Base-by-base conservation (phyloP, 2,888 invertebrate species). In the Ophion obscuratus region DNA sequence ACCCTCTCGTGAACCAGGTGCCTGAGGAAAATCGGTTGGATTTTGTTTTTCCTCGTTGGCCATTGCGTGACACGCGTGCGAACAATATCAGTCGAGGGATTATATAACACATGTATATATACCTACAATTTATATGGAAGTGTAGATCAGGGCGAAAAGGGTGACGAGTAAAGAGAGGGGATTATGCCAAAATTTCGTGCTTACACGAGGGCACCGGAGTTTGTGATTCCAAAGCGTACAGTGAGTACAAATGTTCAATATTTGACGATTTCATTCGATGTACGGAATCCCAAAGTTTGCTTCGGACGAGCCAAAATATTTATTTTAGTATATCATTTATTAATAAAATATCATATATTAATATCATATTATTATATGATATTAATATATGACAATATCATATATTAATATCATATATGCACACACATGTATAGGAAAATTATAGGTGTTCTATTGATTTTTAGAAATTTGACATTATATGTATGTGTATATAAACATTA, bases 51-150 rank as follows among this genome's bases (percentile, higher is more conserved):
- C 90, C 90, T 89, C 88, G 90, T 81, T 70, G 81, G 75, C 76
- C 89, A 90, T 90, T 90, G 92, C 92, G 91, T 92, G 92, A 93
- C 92, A 91, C 92, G 92, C 91, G 91, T 83, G 67, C 91, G 89
- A 91, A 92, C 91, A 92, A 92, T 91, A 81, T 47, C 44, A 75
- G 75, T 70, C 57, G 62, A 68, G 92, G 14, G 53, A 53, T 53
- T 47, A 47, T 91, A 90, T 14, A 36, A 36, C 24, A 20, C 20
- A 24, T 36, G 57, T 75, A 61, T 59, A 61, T 59, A 74, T 61
- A 64, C 17, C 36, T 31, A 61, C 66, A 80, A 82, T 85, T 71
- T 76, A 73, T 76, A 77, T 57, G 80, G 80, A 80, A 73, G 61
- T 68, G 80, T 68, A 66, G 62, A 68, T 76, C 53, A 36, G n/a